Evolutionary conservation across 2,888 invertebrate species (phyloP), one percentile per base, ranked within the genome.

Genomic region (Eledona agricola): DNA sequence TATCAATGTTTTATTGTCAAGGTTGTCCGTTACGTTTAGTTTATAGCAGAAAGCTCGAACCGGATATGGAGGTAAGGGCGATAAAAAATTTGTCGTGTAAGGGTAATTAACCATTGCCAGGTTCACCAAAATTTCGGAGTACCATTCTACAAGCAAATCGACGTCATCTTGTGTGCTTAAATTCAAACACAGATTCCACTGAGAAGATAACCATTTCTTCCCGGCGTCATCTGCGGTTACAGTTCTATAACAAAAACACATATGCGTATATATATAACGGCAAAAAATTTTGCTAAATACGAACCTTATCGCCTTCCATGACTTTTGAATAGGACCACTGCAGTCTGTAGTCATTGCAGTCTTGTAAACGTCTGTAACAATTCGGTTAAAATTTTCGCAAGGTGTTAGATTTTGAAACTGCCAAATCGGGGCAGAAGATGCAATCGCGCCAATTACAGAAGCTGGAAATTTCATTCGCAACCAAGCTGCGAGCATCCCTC

Each of bases 401-500:
- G 88, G 83, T 1, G 88, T 87, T 71, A 93, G 77, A 15, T 85
- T 90, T 1, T 84, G 80, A 75, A 93, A 97, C 80, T 90, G 93
- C 77, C 88, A 86, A 62, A 96, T 85, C 0, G 94, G 98, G 0
- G 95, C 98, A 9, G 94, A 97, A 1, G 92, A 87, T 2, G 98
- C 96, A 55, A 98, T 85, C 1, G 97, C 89, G 0, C 97, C 97
- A 15, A 81, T 78, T 4, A 96, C 86, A 17, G 92, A 71, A 70
- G 93, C 90, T 0, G 97, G 97, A 78, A 97, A 98, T 77, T 97
- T 98, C 76, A 96, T 89, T 20, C 97, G 83, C 67, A 98, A 83
- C 91, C 97, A 99, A 0, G 97, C 91, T 0, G 97, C 83, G 15
- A 99, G 77, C 98, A 99, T 98, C 15, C 98, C 98, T 0, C 98